These are phyloP conservation scores for Scaptodrosophila latifasciaeformis DNA, from an alignment of 2,888 invertebrate genomes.

Conservation along the genomic window DNA sequence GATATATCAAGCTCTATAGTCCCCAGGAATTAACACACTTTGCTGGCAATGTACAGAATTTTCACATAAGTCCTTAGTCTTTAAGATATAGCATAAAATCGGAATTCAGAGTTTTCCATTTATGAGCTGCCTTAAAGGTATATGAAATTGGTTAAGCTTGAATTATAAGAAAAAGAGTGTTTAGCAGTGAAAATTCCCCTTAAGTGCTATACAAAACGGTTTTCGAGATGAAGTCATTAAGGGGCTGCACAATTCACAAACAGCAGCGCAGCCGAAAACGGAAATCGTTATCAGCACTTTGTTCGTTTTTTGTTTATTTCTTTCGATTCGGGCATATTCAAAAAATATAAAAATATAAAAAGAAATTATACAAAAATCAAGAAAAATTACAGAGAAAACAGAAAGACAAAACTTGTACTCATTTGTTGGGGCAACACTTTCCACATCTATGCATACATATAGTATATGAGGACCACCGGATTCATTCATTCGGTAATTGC, in stretches of 20 bases:
- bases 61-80: too few relatives aligned
- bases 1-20: too few relatives aligned
- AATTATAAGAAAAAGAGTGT: too few relatives aligned
- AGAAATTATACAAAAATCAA: neutral
- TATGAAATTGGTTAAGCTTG: too few relatives aligned
- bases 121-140: too few relatives aligned
- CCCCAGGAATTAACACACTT: too few relatives aligned
- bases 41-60: too few relatives aligned
- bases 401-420: neutral
- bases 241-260: constrained; percentile 10
- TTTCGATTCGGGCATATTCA: constrained; percentile 33
- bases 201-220: constrained; percentile 58
- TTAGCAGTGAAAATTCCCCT: constrained; percentile 51
- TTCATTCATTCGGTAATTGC: constrained; percentile 35
- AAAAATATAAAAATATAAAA: constrained; percentile 11
- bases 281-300: constrained; percentile 68
- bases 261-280: constrained; percentile 32
- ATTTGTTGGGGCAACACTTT: constrained; percentile 48
- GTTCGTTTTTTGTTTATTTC: constrained; percentile 10
- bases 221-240: constrained; percentile 63
- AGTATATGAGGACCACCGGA: too few relatives aligned
- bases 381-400: neutral
- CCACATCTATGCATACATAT: constrained; percentile 10
- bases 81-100: too few relatives aligned
- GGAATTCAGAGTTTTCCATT: too few relatives aligned